phyloP scores from a whole-genome alignment of 2,797 vertebrate genomes.

The Pipistrellus pygmaeus region DNA sequence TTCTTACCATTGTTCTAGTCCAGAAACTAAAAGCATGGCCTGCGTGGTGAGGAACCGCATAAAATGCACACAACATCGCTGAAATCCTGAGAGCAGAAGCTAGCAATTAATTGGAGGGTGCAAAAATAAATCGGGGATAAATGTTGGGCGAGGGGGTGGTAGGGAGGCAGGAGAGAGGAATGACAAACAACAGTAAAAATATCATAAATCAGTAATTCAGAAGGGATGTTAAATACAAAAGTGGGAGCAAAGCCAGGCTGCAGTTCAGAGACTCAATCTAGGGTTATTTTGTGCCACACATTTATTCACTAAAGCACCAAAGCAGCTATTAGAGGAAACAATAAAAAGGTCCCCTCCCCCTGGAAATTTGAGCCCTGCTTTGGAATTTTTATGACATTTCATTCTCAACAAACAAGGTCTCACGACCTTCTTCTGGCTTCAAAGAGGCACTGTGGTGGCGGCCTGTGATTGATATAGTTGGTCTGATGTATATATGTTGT shows the following conservation, averaged over 20 bases:
- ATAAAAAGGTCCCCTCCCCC: conserved; percentile 64
- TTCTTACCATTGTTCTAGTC: conserved; percentile 63
- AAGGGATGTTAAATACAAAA: conserved; percentile 46
- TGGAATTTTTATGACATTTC: conserved; percentile 82
- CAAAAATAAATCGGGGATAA: conserved; percentile 61
- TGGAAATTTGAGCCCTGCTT: conserved; percentile 74
- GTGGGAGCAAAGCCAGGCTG: conserved; percentile 32
- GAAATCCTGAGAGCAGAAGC: conserved; percentile 39
- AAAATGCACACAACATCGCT: conserved; percentile 42
- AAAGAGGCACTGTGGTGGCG: conserved; percentile 57
- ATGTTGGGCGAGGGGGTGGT: neutral
- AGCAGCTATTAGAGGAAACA: conserved; percentile 70
- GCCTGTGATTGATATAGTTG: neutral
- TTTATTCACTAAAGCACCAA: conserved; percentile 60
- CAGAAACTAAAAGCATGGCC: conserved; percentile 54
- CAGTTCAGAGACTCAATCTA: neutral
- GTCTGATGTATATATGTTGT: conserved; percentile 13
- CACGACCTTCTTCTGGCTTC: conserved; percentile 64
- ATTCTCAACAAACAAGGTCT: conserved; percentile 76
- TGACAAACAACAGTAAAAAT: conserved; percentile 47
- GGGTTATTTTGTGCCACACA: conserved; percentile 60
- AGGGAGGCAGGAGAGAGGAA: neutral
- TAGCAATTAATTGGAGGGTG: conserved; percentile 52
- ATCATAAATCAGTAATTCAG: conserved; percentile 53
- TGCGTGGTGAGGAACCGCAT: conserved; percentile 22